Percentiles rank a stretch among this genome's conserved stretches.
phyloP scores from a whole-genome alignment of 2,888 invertebrate genomes.

The Heliconius ethilla region DNA sequence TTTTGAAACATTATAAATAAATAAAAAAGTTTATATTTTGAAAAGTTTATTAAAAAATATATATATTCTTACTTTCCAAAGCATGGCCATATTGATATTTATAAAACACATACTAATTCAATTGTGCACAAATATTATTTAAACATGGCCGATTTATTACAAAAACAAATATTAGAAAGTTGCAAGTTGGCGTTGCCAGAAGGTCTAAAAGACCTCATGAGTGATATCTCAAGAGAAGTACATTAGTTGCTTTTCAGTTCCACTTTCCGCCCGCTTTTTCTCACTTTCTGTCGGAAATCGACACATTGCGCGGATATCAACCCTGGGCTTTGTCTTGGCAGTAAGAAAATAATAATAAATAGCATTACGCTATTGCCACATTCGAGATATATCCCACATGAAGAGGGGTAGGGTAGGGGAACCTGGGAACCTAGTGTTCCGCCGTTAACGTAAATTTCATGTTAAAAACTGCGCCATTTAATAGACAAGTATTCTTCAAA shows the following conservation, averaged over 20 bases:
- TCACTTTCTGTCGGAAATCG: not conserved
- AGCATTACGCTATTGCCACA: no score
- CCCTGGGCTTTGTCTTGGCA: no score
- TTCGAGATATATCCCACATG: no score
- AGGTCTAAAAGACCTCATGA: slow-evolving; percentile 86
- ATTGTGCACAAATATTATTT: not conserved
- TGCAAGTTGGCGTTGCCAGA: slow-evolving; percentile 80
- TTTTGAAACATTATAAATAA: no score
- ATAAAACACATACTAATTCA: not conserved
- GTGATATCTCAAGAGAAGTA: slow-evolving; percentile 88
- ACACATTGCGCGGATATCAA: not conserved
- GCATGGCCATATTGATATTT: not conserved
- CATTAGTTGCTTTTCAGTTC: slow-evolving; percentile 33
- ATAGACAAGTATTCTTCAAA: no score
- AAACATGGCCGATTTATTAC: slow-evolving; percentile 57
- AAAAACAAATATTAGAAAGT: slow-evolving; percentile 56
- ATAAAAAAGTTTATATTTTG: no score
- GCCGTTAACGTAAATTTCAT: no score
- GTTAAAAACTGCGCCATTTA: no score
- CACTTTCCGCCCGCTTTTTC: not conserved
- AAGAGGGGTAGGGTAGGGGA: no score
- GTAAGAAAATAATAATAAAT: no score
- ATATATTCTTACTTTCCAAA: not conserved
- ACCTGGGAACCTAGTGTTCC: no score
- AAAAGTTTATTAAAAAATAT: not conserved